These are phyloP conservation scores for Sebastes vulpes DNA, from an alignment of 2,797 vertebrate species.

Conservation along the genomic window DNA sequence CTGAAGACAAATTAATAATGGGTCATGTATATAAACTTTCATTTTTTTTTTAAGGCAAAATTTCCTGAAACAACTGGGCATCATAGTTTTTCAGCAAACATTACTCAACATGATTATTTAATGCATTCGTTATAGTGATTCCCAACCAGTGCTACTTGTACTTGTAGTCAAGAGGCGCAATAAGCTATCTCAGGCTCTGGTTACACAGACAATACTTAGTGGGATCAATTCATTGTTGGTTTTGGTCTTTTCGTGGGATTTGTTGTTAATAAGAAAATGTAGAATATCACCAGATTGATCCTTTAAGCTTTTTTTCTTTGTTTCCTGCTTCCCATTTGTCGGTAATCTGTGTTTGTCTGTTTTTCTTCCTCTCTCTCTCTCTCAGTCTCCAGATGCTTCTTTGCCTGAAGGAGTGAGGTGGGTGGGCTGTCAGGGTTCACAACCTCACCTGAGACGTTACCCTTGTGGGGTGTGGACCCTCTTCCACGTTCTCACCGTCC, in stretches of 20 bases:
- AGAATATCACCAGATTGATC: background rate
- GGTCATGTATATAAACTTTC: no score
- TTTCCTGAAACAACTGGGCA: no score
- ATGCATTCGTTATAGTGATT: background rate
- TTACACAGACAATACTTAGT: background rate
- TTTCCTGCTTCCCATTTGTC: background rate
- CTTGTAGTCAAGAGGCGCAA: no score
- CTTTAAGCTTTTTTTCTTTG: background rate
- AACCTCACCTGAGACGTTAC: conserved; percentile 88
- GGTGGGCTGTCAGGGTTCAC: conserved; percentile 93
- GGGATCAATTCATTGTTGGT: background rate
- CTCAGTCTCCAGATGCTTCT: conserved; percentile 75
- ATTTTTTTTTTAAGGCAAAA: no score
- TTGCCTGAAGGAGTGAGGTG: conserved; percentile 87
- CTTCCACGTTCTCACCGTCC: conserved; percentile 93
- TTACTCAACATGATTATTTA: background rate
- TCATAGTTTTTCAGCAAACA: background rate
- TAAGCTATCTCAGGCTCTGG: background rate
- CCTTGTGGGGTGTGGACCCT: conserved; percentile 94
- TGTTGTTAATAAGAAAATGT: background rate
- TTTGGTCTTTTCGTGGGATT: background rate
- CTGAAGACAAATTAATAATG: no score
- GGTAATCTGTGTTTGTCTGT: conserved; percentile 18
- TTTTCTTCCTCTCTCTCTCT: conserved; percentile 3
- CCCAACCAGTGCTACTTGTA: background rate